Evolutionary conservation across 2,797 vertebrate species (phyloP).

Genomic region (Acanthiza pusilla): DNA sequence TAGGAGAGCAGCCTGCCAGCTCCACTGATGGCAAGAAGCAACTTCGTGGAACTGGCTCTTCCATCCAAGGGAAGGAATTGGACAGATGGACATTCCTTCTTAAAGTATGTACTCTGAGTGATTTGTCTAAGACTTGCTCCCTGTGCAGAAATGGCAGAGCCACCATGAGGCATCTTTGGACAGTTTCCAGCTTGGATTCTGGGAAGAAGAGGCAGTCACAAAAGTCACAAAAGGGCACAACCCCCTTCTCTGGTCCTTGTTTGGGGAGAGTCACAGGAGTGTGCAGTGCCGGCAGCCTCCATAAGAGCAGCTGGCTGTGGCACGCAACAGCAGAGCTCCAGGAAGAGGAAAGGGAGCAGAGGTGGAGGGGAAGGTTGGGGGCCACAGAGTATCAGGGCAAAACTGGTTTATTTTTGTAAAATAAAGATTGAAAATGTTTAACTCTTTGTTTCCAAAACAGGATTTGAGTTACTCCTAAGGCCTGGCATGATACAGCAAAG

Average conservation of each 20-base stretch:
- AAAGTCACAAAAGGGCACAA: neutral
- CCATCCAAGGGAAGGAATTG: neutral
- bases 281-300: accelerated
- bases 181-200: neutral
- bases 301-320: neutral
- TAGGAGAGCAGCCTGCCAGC: neutral
- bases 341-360: neutral
- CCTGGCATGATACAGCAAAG: neutral
- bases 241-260: neutral
- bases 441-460: neutral
- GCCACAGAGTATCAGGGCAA: neutral
- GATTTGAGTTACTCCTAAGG: neutral
- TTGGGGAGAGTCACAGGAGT: neutral
- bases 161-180: neutral
- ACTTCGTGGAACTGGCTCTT: neutral
- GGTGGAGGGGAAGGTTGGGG: neutral
- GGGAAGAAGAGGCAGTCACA: neutral
- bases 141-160: neutral
- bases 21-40: neutral
- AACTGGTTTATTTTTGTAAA: conserved; percentile 61
- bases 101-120: conserved; percentile 2
- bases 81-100: neutral
- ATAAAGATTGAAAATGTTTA: conserved; percentile 58
- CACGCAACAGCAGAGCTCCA: neutral
- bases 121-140: neutral